phyloP scores from a whole-genome alignment of 2,888 invertebrate species.

The Agrotis segetum region DNA sequence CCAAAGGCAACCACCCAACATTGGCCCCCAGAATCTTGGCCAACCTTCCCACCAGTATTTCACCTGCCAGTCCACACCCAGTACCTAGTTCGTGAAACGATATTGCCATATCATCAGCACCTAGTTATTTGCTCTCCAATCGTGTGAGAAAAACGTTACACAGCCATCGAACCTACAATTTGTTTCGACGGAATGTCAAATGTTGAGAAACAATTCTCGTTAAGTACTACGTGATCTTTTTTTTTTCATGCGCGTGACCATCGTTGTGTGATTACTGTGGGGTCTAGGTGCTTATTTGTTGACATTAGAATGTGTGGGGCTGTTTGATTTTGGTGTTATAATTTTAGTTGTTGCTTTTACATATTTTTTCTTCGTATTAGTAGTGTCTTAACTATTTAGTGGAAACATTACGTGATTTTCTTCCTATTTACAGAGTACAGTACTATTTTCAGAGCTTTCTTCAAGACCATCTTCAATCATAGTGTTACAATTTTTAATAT shows the following conservation, averaged over 20 bases:
- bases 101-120: constrained; percentile 88
- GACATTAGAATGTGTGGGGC: constrained; percentile 53
- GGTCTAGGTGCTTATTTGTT: constrained; percentile 56
- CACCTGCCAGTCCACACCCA: constrained; percentile 75
- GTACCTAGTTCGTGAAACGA: constrained; percentile 81
- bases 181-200: constrained; percentile 86
- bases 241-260: constrained; percentile 73
- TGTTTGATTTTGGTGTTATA: constrained; percentile 37
- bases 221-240: constrained; percentile 59
- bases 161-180: constrained; percentile 84
- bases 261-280: constrained; percentile 67
- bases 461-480: too few relatives aligned
- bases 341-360: constrained; percentile 3
- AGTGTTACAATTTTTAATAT: too few relatives aligned
- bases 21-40: constrained; percentile 19
- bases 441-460: neutral
- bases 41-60: constrained; percentile 61
- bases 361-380: neutral
- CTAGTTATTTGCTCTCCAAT: constrained; percentile 89
- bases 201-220: constrained; percentile 79
- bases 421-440: neutral
- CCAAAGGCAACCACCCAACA: constrained; percentile 3
- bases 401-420: neutral
- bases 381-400: neutral
- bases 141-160: constrained; percentile 89